Conservation (phyloP, 1,140 invertebrate species). For the Oscheius sp. region DNA sequence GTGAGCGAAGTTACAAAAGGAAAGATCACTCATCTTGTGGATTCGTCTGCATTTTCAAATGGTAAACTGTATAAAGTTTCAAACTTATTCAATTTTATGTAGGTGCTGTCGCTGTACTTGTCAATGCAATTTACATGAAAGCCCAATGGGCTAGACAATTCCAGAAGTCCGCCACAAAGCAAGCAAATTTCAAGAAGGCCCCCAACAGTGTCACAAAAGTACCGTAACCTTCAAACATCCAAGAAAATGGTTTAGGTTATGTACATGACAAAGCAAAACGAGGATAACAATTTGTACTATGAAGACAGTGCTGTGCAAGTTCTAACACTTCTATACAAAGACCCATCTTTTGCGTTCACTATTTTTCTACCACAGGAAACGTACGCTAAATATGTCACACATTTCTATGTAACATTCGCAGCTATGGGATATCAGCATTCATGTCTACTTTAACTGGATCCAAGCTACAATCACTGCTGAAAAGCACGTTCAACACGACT, state of each 20-base stretch:
- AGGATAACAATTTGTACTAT: not conserved
- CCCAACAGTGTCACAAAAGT: not conserved
- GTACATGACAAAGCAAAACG: not conserved
- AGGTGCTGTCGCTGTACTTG: not conserved
- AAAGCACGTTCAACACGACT: not conserved
- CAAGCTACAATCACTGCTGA: not conserved
- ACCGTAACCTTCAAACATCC: not conserved
- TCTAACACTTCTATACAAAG: not conserved
- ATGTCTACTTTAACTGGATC: not conserved
- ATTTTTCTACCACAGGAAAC: not conserved
- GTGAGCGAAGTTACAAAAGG: not conserved
- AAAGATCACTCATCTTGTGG: constrained; percentile 1
- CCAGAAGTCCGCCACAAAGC: not conserved
- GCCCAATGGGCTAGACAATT: constrained; percentile 7
- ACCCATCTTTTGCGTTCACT: not conserved
- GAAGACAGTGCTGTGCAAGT: not conserved
- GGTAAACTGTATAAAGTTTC: too few relatives aligned
- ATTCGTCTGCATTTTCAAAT: not conserved
- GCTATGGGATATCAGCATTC: not conserved
- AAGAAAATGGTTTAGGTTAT: not conserved
- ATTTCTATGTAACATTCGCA: not conserved
- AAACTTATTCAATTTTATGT: not conserved
- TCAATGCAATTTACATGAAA: constrained; percentile 18
- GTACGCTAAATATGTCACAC: not conserved
- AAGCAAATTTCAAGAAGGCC: not conserved